phyloP scores from a whole-genome alignment of 35 echinoderm and acorn worm genomes.

The Chiridota heheva region DNA sequence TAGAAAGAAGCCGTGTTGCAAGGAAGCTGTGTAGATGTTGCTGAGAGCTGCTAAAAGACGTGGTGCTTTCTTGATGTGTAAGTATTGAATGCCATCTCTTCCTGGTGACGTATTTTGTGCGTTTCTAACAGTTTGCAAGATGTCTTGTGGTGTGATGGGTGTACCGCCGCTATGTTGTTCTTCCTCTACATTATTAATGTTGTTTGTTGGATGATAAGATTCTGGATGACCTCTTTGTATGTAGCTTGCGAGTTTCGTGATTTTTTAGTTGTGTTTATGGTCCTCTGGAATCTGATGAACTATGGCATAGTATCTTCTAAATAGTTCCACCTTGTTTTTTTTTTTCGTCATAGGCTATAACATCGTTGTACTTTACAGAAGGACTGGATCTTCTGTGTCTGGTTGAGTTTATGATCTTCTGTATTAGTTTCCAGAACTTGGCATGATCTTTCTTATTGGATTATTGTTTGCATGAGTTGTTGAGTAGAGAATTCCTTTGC shows the following conservation, averaged over 20 bases:
- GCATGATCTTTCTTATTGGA: neutral
- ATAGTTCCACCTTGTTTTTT: neutral
- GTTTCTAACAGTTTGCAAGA: neutral
- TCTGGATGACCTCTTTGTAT: neutral
- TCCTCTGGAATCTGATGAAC: slow-evolving; percentile 25
- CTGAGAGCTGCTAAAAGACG: neutral
- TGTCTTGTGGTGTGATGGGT: neutral
- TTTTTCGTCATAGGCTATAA: no score
- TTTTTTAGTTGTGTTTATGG: neutral
- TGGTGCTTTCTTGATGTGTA: neutral
- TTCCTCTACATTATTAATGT: neutral
- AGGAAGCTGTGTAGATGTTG: neutral
- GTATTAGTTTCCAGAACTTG: slow-evolving; percentile 5
- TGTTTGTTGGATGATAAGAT: neutral
- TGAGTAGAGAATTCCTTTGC: neutral
- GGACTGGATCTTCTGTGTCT: neutral
- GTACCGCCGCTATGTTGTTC: no score
- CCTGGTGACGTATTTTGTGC: neutral
- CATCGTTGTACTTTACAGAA: neutral
- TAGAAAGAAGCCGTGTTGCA: neutral
- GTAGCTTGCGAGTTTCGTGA: neutral
- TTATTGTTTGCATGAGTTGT: slow-evolving; percentile 34
- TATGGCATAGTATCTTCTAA: neutral
- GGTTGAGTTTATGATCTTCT: neutral
- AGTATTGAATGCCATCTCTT: neutral